Conservation (phyloP, 2,113 vertebrate genomes). For the Psittacula cyanocephala region DNA sequence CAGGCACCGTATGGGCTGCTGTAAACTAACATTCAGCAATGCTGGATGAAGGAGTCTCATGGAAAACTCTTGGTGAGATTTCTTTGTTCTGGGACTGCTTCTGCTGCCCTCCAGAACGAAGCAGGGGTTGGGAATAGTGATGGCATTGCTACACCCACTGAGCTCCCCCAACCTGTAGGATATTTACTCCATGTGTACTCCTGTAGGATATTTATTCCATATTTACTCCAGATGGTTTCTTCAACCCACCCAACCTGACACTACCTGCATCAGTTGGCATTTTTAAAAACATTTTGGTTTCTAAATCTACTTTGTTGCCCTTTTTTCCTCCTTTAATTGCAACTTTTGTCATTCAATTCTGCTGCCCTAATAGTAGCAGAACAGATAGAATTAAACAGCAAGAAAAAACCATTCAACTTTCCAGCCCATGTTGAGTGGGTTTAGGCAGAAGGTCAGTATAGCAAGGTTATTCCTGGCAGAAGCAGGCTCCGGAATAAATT, state of each 20-base stretch:
- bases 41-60: not conserved
- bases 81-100: not conserved
- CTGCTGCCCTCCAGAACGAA: not conserved
- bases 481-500: not conserved
- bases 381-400: not conserved
- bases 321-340: rapidly evolving
- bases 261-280: not conserved
- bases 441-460: not conserved
- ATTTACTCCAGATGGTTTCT: not conserved
- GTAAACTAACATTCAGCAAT: not conserved
- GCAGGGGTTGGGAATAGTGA: rapidly evolving
- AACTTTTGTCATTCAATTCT: not conserved
- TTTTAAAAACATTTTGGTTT: not conserved
- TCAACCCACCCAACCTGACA: not conserved
- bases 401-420: not conserved
- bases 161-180: too few species aligned
- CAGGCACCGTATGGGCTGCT: not conserved
- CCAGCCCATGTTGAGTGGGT: not conserved
- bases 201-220: not conserved
- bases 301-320: not conserved
- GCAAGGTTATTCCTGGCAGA: not conserved
- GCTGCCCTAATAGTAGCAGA: not conserved
- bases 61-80: not conserved
- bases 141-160: not conserved
- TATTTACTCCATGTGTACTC: not conserved